Evolutionary conservation across 2,797 vertebrate species (phyloP).

Genomic region (Esox masquinongy): DNA sequence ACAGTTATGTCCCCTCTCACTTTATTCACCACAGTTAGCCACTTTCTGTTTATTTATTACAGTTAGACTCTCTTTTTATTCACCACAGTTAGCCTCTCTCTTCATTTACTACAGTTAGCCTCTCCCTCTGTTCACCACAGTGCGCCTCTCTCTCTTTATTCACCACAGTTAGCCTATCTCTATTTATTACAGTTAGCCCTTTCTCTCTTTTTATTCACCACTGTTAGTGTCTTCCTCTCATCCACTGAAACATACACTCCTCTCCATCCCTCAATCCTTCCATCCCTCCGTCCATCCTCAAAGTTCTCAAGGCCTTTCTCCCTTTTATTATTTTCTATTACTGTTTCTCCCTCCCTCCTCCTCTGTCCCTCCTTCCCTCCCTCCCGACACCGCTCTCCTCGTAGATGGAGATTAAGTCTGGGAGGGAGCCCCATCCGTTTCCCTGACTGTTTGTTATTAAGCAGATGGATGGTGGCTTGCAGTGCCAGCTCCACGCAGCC

Average conservation of each 20-base stretch:
- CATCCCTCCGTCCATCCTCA: conserved; percentile 49
- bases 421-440: conserved; percentile 80
- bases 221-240: background rate
- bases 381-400: conserved; percentile 45
- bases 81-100: too few relatives aligned
- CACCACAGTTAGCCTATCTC: too few relatives aligned
- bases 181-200: too few relatives aligned
- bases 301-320: conserved; percentile 50
- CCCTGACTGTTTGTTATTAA: conserved; percentile 87
- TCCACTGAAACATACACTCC: background rate
- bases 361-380: background rate
- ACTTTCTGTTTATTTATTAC: too few relatives aligned
- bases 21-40: too few relatives aligned
- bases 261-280: background rate
- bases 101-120: too few relatives aligned
- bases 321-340: conserved; percentile 48
- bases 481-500: conserved; percentile 78
- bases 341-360: conserved; percentile 14
- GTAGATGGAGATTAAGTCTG: conserved; percentile 83
- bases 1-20: too few relatives aligned
- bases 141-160: too few relatives aligned
- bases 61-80: too few relatives aligned
- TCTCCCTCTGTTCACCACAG: too few relatives aligned
- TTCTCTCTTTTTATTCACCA: background rate
- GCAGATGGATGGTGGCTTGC: conserved; percentile 83